Base-by-base conservation (phyloP, 1,140 invertebrate genomes). In the Aplysia californica region DNA sequence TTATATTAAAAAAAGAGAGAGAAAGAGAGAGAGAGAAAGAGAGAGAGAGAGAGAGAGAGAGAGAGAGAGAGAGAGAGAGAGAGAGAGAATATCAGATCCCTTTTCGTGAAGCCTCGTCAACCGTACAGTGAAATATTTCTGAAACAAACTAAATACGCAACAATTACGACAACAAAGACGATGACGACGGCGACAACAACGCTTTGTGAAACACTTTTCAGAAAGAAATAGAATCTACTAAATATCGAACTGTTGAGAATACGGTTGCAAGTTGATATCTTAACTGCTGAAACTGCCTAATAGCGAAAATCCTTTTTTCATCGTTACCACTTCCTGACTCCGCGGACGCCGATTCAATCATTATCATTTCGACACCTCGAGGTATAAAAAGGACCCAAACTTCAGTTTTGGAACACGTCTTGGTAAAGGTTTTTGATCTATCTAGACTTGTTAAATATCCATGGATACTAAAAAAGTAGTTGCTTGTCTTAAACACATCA, bases 1-100 rank as follows among this genome's bases (percentile, higher is more conserved):
- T n/a, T n/a, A n/a, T n/a, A n/a, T n/a, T n/a, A n/a, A n/a, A 55
- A 15, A 71, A 55, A 71, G 44, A 55, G 21, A 71, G 0, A 55
- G 44, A 55, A n/a, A 56, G 69, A 71, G 21, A 55, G 26, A 55
- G 69, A 55, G 39, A 55, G 0, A 29, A 31, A 55, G 26, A 55
- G 41, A 71, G 41, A 55, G 69, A 50, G 26, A 71, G 39, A 55
- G 26, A 71, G 41, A 56, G 41, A 71, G 69, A 50, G 38, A 50
- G 21, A 64, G 29, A 71, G 35, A 66, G 38, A 78, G 15, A 72
- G 58, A 39, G 35, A 67, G 5, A 67, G 41, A 66, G 31, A 66
- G 50, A 58, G 33, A 35, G 70, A 44, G 39, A 64, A 41, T 36
- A 38, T 44, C 29, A 44, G 36, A 20, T 58, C n/a, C 56, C 3